phyloP scores from a whole-genome alignment of 1,140 invertebrate genomes.

The Drosophila funebris region DNA sequence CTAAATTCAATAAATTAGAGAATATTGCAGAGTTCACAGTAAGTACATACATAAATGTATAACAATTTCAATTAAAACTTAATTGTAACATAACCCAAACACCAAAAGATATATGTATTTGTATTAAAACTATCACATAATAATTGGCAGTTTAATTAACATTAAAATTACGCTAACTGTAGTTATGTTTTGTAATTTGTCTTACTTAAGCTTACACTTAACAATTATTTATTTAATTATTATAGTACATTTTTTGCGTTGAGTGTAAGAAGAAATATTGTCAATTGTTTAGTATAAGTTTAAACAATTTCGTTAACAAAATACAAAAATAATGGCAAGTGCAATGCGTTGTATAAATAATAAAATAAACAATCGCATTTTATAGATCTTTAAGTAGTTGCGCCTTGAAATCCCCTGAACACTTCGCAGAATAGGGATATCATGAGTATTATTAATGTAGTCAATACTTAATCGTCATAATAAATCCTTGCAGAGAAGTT shows the following conservation, averaged over 20 bases:
- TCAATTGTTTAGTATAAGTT: neutral
- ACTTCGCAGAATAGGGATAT: constrained; percentile 16
- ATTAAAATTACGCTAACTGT: constrained; percentile 38
- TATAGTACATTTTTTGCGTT: constrained; percentile 30
- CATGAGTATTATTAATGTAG: constrained; percentile 12
- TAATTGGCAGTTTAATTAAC: constrained; percentile 77
- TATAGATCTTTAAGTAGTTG: constrained; percentile 4
- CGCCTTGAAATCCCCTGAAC: constrained; percentile 8
- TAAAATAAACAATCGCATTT: constrained; percentile 24
- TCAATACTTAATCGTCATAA: constrained; percentile 5
- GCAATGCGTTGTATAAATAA: constrained; percentile 48
- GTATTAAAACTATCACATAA: constrained; percentile 79
- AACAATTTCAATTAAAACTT: constrained; percentile 30
- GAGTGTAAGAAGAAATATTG: constrained; percentile 16
- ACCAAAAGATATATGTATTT: constrained; percentile 58
- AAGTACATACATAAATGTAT: constrained; percentile 41
- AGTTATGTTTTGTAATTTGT: constrained; percentile 44
- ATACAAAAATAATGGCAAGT: constrained; percentile 76
- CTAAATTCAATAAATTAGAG: constrained; percentile 77
- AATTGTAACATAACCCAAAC: constrained; percentile 73
- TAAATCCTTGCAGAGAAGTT: constrained; percentile 48
- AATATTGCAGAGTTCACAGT: constrained; percentile 76
- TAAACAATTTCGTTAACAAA: constrained; percentile 50
- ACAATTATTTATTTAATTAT: neutral
- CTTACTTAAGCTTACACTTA: constrained; percentile 32